phyloP scores from a whole-genome alignment of 2,888 invertebrate species.

The Scrobipalpa atriplicella region DNA sequence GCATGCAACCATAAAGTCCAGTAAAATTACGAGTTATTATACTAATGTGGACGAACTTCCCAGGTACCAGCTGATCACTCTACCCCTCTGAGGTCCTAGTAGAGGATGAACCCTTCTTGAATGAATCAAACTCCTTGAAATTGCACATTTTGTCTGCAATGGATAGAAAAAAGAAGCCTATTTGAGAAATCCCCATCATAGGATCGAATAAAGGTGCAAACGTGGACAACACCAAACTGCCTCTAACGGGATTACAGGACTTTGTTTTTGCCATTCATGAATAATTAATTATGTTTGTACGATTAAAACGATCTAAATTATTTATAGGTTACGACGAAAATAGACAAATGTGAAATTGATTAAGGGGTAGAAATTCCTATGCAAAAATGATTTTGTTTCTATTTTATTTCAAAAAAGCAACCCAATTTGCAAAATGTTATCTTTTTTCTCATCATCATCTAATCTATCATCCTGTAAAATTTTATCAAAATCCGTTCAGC shows the following conservation, averaged over 20 bases:
- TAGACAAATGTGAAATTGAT: background rate
- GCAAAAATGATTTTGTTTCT: background rate
- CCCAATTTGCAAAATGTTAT: too few relatives aligned
- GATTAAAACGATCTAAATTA: constrained; percentile 26
- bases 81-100: too few relatives aligned
- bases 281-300: constrained; percentile 55
- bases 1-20: too few relatives aligned
- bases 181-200: background rate
- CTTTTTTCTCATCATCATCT: too few relatives aligned
- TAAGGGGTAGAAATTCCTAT: background rate
- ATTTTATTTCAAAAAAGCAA: too few relatives aligned
- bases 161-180: background rate
- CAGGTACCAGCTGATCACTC: too few relatives aligned
- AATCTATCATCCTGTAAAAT: too few relatives aligned
- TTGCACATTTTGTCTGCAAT: background rate
- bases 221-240: constrained; percentile 46
- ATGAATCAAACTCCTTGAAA: too few relatives aligned
- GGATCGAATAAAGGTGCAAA: constrained; percentile 22
- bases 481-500: too few relatives aligned
- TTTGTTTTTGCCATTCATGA: constrained; percentile 63
- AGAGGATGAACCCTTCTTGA: too few relatives aligned
- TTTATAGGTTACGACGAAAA: background rate
- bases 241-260: constrained; percentile 68
- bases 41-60: too few relatives aligned
- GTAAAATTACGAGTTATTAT: too few relatives aligned